Evolutionary conservation across 2,888 invertebrate species (phyloP).

Genomic region (Lepidocyrtinus sp.): DNA sequence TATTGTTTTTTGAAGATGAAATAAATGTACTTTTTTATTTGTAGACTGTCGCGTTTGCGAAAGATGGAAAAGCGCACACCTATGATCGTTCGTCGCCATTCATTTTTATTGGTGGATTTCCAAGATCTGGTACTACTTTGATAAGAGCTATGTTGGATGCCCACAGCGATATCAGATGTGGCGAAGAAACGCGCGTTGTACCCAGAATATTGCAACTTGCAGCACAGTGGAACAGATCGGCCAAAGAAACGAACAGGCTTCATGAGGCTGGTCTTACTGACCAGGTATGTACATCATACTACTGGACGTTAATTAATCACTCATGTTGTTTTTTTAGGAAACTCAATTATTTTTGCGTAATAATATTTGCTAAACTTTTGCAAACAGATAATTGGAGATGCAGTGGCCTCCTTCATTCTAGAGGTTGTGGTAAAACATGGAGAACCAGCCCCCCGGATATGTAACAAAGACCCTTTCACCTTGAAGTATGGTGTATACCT

Average conservation of each 20-base stretch:
- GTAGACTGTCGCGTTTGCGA: constrained; percentile 79
- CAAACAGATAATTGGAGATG: constrained; percentile 86
- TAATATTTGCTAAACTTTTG: not conserved
- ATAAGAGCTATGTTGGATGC: constrained; percentile 99
- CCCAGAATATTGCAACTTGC: constrained; percentile 96
- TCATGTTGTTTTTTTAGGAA: too few relatives aligned
- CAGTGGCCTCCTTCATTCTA: constrained; percentile 96
- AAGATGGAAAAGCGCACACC: constrained; percentile 79
- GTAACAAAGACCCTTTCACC: constrained; percentile 99
- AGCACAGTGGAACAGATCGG: constrained; percentile 95
- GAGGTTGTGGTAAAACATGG: constrained; percentile 98
- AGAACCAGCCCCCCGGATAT: constrained; percentile 92
- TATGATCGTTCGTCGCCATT: constrained; percentile 93
- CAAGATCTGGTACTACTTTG: constrained; percentile 96
- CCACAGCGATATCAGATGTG: constrained; percentile 83
- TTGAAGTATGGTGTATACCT: constrained; percentile 97
- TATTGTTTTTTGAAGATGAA: not conserved
- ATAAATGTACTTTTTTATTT: constrained; percentile 71
- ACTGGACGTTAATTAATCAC: not conserved
- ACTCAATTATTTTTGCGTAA: too few relatives aligned
- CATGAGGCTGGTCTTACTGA: constrained; percentile 95
- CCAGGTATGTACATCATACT: constrained; percentile 75
- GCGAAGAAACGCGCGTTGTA: constrained; percentile 97
- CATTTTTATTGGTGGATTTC: constrained; percentile 98
- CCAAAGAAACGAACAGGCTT: constrained; percentile 90